phyloP scores from a whole-genome alignment of 2,113 vertebrate species.

The Actenoides hombroni region DNA sequence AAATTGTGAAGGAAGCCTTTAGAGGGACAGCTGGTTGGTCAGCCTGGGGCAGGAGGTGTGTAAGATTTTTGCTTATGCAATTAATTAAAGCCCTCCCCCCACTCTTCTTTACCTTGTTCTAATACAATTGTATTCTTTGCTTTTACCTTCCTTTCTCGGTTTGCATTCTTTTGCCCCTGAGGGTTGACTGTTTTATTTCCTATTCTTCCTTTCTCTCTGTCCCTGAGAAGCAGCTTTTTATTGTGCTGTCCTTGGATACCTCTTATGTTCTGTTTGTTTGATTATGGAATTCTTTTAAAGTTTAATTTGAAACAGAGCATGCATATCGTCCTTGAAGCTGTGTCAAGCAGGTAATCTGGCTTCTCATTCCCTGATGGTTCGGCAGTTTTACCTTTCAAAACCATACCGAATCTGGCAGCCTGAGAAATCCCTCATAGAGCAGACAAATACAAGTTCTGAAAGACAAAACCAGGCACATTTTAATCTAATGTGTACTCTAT shows the following conservation, averaged over 20 bases:
- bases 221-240: background rate
- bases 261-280: background rate
- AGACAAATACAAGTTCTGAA: background rate
- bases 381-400: background rate
- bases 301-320: constrained; percentile 4
- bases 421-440: background rate
- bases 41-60: background rate
- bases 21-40: background rate
- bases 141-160: background rate
- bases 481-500: background rate
- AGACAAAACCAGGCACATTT: background rate
- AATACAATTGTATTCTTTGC: background rate
- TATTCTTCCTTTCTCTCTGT: background rate
- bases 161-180: background rate
- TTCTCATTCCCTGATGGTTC: background rate
- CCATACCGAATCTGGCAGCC: background rate
- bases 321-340: background rate
- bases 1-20: background rate
- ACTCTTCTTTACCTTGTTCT: background rate
- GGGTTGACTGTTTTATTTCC: background rate
- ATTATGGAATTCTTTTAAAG: constrained; percentile 30
- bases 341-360: background rate
- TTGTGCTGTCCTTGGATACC: background rate
- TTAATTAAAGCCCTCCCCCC: rapidly evolving
- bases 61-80: background rate